Conservation (phyloP, 2,888 invertebrate genomes). For the Erebia aethiops region DNA sequence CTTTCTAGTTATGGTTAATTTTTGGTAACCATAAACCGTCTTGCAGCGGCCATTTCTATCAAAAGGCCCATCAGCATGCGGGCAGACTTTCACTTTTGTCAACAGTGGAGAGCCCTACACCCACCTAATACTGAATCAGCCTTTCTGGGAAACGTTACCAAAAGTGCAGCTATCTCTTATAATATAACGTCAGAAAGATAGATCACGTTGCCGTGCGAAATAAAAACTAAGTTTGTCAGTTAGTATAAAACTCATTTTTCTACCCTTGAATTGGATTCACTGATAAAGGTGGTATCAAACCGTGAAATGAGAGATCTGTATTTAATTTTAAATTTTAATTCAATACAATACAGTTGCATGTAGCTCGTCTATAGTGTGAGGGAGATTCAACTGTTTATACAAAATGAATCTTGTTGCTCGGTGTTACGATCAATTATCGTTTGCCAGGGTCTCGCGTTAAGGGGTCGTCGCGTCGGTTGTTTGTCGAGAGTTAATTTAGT, state of each 20-base stretch:
- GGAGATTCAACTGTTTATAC: conserved; percentile 26
- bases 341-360: conserved; percentile 23
- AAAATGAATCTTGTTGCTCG: conserved; percentile 37
- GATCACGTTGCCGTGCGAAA: too few relatives aligned
- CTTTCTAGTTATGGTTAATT: too few relatives aligned
- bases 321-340: conserved; percentile 23
- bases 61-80: too few relatives aligned
- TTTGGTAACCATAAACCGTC: too few relatives aligned
- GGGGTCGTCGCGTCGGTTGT: conserved; percentile 59
- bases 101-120: too few relatives aligned
- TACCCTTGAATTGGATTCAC: conserved; percentile 35
- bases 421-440: conserved; percentile 48
- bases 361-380: conserved; percentile 13
- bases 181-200: too few relatives aligned
- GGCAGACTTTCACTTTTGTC: too few relatives aligned
- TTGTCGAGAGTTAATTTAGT: conserved; percentile 78
- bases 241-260: conserved; percentile 48
- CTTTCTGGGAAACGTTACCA: too few relatives aligned
- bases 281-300: conserved; percentile 49
- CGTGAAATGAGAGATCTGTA: conserved; percentile 55
- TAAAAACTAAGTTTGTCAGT: too few relatives aligned
- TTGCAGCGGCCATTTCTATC: too few relatives aligned
- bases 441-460: conserved; percentile 47
- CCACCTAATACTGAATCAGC: too few relatives aligned
- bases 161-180: too few relatives aligned